These are phyloP conservation scores for Nematopogon swammerdamellus DNA, from an alignment of 2,888 invertebrate genomes.

Conservation along the genomic window DNA sequence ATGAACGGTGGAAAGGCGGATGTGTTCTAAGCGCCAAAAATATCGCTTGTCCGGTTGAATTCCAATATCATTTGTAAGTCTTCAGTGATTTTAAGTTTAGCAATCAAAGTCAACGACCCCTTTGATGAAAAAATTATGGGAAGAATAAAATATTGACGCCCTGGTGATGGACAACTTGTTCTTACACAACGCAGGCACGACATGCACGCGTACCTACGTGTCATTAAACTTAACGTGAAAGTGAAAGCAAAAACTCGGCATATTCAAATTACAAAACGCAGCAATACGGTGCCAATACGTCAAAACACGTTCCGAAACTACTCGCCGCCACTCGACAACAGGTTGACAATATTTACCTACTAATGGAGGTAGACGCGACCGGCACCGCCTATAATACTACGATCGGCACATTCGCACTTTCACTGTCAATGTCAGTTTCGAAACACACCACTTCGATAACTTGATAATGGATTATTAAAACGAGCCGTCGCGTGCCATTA, in stretches of 20 bases:
- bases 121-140: too few species aligned
- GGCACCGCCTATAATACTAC: background rate
- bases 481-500: background rate
- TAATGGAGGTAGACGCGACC: background rate
- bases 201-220: too few species aligned
- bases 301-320: background rate
- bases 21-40: too few species aligned
- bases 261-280: conserved; percentile 1
- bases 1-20: too few species aligned
- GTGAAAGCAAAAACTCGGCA: background rate
- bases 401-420: conserved; percentile 17
- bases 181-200: too few species aligned
- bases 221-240: background rate
- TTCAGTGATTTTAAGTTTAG: too few species aligned
- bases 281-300: conserved; percentile 1
- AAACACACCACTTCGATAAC: conserved; percentile 24
- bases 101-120: too few species aligned
- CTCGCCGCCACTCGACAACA: background rate
- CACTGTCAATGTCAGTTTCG: conserved; percentile 37
- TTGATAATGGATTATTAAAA: conserved; percentile 8
- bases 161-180: too few species aligned
- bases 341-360: conserved; percentile 28
- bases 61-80: too few species aligned
- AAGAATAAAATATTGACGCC: too few species aligned
- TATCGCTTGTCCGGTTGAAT: too few species aligned